phyloP scores from a whole-genome alignment of 2,797 vertebrate species.

The Margarornis squamiger region DNA sequence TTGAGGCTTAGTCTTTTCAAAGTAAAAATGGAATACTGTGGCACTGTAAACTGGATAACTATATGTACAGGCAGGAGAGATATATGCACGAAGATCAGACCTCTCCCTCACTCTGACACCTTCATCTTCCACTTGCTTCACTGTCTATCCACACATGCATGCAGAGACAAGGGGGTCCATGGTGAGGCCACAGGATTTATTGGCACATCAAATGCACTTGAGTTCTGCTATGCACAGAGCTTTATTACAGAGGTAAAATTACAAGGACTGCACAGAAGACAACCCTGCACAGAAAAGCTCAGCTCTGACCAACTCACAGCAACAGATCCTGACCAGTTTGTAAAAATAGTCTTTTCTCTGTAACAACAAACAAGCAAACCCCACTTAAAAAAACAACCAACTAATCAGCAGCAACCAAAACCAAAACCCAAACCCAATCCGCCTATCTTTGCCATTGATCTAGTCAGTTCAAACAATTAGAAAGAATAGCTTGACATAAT shows the following conservation, averaged over 20 bases:
- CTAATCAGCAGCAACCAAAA: not conserved
- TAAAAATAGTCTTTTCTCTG: not conserved
- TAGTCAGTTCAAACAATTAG: not conserved
- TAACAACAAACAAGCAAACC: not conserved
- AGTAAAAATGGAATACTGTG: constrained; percentile 3
- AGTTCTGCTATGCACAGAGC: not conserved
- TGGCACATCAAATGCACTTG: not conserved
- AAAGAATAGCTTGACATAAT: not conserved
- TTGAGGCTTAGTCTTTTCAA: constrained; percentile 12
- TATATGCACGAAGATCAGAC: not conserved
- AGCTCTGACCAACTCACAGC: not conserved
- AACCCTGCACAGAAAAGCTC: not conserved
- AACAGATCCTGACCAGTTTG: not conserved
- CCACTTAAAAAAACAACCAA: not conserved
- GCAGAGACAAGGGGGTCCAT: not conserved
- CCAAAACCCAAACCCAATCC: not conserved
- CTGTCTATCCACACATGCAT: not conserved
- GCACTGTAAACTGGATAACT: not conserved
- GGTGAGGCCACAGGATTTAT: not conserved
- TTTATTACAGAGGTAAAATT: not conserved
- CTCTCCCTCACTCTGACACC: not conserved
- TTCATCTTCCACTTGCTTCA: not conserved
- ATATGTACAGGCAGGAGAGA: not conserved
- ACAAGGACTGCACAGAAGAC: not conserved
- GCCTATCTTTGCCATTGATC: not conserved